A percentile compares a stretch with the other conserved stretches of the same genome.
phyloP scores from a whole-genome alignment of 2,797 vertebrate species.

The Cyclopterus lumpus region DNA sequence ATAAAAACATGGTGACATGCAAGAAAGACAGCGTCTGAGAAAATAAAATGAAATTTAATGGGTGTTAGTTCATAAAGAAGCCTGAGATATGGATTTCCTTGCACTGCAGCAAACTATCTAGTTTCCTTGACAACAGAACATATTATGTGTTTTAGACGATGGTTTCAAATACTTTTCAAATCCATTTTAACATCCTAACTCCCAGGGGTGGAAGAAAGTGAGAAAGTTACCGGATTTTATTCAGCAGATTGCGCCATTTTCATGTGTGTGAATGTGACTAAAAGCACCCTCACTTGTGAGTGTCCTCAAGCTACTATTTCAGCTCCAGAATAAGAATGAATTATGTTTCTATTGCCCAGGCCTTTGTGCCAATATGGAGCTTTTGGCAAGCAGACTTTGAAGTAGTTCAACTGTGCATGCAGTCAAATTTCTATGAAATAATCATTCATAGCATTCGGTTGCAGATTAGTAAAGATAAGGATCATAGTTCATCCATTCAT shows the following conservation, averaged over 20 bases:
- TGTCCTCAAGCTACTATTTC: slow-evolving; percentile 26
- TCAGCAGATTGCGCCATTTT: slow-evolving; percentile 69
- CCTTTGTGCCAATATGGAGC: slow-evolving; percentile 14
- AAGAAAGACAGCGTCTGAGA: slow-evolving; percentile 77
- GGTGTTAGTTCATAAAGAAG: slow-evolving; percentile 83
- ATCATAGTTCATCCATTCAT: slow-evolving; percentile 19
- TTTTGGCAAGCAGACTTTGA: slow-evolving; percentile 27
- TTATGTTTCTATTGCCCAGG: slow-evolving; percentile 29
- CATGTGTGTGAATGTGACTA: slow-evolving; percentile 23
- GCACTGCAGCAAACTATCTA: slow-evolving; percentile 70
- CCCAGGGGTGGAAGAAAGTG: slow-evolving; percentile 48
- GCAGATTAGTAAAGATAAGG: slow-evolving; percentile 32
- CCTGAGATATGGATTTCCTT: slow-evolving; percentile 70
- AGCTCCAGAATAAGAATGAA: slow-evolving; percentile 27
- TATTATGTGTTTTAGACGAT: slow-evolving; percentile 49
- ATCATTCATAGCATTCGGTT: slow-evolving; percentile 6
- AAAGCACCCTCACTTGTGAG: slow-evolving; percentile 28
- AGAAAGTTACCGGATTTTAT: slow-evolving; percentile 58
- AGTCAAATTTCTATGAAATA: slow-evolving; percentile 33
- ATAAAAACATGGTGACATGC: slow-evolving; percentile 81
- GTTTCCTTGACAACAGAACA: slow-evolving; percentile 69
- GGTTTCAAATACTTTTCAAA: slow-evolving; percentile 40
- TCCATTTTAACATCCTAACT: slow-evolving; percentile 46
- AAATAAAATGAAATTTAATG: slow-evolving; percentile 81
- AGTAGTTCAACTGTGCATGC: slow-evolving; percentile 32